Evolutionary conservation across 2,113 vertebrate genomes (phyloP).

Genomic region (Burhinus bistriatus): DNA sequence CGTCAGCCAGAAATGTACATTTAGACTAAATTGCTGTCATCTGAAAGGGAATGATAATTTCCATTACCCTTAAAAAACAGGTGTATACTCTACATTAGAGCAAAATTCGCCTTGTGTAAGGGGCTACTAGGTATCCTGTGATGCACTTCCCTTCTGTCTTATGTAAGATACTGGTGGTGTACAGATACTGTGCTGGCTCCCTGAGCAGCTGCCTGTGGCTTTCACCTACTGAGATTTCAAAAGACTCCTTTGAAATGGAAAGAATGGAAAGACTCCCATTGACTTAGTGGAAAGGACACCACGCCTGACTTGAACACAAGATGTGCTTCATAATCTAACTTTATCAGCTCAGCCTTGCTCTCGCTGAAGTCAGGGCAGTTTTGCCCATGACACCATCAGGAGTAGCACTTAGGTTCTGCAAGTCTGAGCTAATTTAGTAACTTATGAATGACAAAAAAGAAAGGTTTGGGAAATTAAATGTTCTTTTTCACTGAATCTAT

Average conservation of each 20-base stretch:
- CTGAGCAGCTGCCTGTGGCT: not conserved
- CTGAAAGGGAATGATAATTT: not conserved
- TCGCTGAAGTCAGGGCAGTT: not conserved
- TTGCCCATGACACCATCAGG: not conserved
- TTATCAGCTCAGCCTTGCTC: not conserved
- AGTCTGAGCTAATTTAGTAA: not conserved
- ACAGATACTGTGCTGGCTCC: not conserved
- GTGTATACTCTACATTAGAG: not conserved
- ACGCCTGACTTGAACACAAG: not conserved
- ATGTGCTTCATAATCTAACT: not conserved
- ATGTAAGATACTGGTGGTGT: not conserved
- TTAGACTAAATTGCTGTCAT: not conserved
- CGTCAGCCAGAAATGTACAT: rapidly evolving
- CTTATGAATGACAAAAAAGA: not conserved
- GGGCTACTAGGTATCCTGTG: not conserved
- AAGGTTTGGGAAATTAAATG: not conserved
- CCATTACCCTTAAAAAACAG: not conserved
- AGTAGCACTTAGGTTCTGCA: not conserved
- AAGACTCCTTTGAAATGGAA: not conserved
- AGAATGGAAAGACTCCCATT: not conserved
- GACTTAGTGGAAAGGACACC: not conserved
- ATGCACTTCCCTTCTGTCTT: not conserved
- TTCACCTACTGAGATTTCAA: not conserved
- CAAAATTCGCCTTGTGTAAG: not conserved
- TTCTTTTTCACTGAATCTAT: not conserved